A percentile compares a stretch with the other conserved stretches of the same genome.
Conservation (phyloP, 2,888 invertebrate genomes). For the Catotricha subobsoleta region DNA sequence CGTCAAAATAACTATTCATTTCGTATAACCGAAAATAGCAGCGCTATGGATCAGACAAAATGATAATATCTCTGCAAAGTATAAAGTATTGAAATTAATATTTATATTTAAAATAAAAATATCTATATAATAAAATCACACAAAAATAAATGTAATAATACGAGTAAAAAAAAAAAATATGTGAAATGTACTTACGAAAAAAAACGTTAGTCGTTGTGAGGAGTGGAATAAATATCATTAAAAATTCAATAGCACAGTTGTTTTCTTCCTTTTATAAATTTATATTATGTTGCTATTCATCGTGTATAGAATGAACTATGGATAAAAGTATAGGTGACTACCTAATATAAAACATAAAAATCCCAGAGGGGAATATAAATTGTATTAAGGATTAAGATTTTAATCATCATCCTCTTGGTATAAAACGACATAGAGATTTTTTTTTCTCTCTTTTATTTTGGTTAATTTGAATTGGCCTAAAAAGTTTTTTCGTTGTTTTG, state of each 20-base stretch:
- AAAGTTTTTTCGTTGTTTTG: no score
- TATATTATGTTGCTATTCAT: not conserved
- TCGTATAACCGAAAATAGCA: no score
- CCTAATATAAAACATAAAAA: not conserved
- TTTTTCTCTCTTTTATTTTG: no score
- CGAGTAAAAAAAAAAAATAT: not conserved
- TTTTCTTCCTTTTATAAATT: not conserved
- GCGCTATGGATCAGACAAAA: no score
- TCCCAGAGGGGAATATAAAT: constrained; percentile 3
- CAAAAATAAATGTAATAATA: not conserved
- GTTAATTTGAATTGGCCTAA: no score
- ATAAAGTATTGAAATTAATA: no score
- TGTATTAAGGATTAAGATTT: constrained; percentile 5
- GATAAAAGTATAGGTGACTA: not conserved
- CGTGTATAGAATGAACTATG: not conserved
- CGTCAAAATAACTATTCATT: no score
- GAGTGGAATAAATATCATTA: constrained; percentile 2
- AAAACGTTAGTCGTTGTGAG: not conserved
- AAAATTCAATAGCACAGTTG: not conserved
- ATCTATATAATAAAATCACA: not conserved
- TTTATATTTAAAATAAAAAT: no score
- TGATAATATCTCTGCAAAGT: no score
- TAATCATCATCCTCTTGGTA: constrained; percentile 7
- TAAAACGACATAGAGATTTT: no score
- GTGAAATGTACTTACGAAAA: not conserved